Evolutionary conservation across 2,797 vertebrate genomes (phyloP), one percentile per base, ranked within the genome.

Genomic region (Sebastes trivittatus): DNA sequence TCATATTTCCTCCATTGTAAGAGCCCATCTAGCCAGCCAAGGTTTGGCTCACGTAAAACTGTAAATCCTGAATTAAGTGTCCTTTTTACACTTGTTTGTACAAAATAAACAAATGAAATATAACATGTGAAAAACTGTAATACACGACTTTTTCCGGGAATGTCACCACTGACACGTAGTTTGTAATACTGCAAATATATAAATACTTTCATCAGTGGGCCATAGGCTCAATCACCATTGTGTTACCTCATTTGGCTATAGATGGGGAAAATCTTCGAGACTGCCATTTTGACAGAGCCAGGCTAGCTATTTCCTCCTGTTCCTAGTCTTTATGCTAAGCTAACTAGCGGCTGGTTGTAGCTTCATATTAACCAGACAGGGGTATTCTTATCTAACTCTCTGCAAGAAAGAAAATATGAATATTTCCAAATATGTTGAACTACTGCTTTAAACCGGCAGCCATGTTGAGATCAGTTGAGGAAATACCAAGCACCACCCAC

Each of bases 1-100:
- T 27, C 23, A 80, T 59, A 65, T 72, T 56, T 80, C 66, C 70
- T 81, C 72, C 22, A 58, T 66, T 65, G 64, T 30, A 69, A 75
- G 61, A 80, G 83, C 30, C 23, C 27, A 52, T 65, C 32, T 27
- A 58, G 36, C 20, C 75, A 69, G 63, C 29, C 73, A 23, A 52
- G 11, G 62, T 49, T 46, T 14, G 63, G 7, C 65, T 22, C 65
- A 22, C 27, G 4, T 22, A 13, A 64, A 52, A 67, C 25, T n/a
- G 11, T 30, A 22, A 67, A 14, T 22, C 46, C 65, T 32, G 5
- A 30, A n/a, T 16, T 22, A 32, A 32, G 11, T 2, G 27, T 67
- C 2, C 3, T 25, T 46, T 68, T 70, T 36, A 56, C n/a, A 70
- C 30, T 22, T 14, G n/a, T 34, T 16, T 16, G n/a, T 32, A 23